These are phyloP conservation scores for Thecocarcelia acutangulata DNA, from an alignment of 2,888 invertebrate species.

Conservation along the genomic window DNA sequence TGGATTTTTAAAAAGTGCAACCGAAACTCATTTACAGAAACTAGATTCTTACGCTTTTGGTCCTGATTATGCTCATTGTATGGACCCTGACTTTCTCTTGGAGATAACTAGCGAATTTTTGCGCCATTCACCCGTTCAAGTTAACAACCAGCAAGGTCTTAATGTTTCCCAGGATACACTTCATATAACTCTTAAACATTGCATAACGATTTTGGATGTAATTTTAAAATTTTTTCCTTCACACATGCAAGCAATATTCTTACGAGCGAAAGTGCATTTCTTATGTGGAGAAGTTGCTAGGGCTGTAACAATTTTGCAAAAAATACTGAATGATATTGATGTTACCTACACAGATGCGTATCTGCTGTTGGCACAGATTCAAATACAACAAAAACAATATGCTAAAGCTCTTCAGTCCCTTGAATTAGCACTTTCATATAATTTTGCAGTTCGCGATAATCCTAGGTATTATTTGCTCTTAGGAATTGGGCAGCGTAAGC, in stretches of 20 bases:
- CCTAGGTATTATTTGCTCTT: constrained; percentile 94
- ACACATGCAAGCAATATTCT: constrained; percentile 85
- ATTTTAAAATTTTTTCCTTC: constrained; percentile 92
- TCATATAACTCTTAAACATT: constrained; percentile 83
- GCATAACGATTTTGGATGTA: constrained; percentile 86
- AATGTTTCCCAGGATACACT: constrained; percentile 80
- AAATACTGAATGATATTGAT: constrained; percentile 88
- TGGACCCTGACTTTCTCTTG: constrained; percentile 94
- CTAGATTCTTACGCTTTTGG: constrained; percentile 86
- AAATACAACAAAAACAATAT: constrained; percentile 87
- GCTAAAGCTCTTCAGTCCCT: constrained; percentile 91
- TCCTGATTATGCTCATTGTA: constrained; percentile 86
- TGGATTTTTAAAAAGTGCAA: constrained; percentile 85
- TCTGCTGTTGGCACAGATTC: constrained; percentile 92
- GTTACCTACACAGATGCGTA: constrained; percentile 92
- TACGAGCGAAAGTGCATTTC: constrained; percentile 90
- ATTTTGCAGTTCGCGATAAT: constrained; percentile 95
- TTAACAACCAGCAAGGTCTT: constrained; percentile 75
- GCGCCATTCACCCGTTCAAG: constrained; percentile 86
- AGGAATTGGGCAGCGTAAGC: constrained; percentile 90
- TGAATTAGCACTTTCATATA: constrained; percentile 94
- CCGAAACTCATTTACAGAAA: constrained; percentile 83
- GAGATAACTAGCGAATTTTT: constrained; percentile 90
- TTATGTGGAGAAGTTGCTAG: constrained; percentile 88
- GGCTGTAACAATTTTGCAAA: constrained; percentile 87